Base-by-base conservation (phyloP, 2,888 invertebrate species). In the Drosophila incognita region DNA sequence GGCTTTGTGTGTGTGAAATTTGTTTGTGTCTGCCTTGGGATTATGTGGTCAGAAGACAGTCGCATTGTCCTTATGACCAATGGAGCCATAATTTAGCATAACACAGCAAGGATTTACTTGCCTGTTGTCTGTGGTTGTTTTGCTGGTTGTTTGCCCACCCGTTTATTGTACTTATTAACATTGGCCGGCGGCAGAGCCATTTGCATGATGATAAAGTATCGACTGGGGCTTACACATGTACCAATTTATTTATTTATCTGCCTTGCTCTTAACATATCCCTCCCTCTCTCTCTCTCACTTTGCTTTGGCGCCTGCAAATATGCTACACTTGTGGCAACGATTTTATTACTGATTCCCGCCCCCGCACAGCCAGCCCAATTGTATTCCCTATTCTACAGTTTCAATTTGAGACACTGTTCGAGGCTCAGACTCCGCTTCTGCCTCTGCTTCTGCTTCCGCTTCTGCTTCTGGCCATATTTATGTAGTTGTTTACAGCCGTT, bases 121-220 rank as follows among this genome's bases (percentile, higher is more conserved):
- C 61, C 57, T 68, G 58, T 40, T 42, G 31, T 38, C 10, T 54
- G 31, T 48, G 27, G 11, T 51, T 51, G 36, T 57, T 59, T 36
- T 36, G 48, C 51, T 53, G 65, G 69, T 62, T 84, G 72, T 61
- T 76, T 68, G 56, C 66, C 53, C 49, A 57, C 59, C 58, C 76
- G 51, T 74, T 85, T 64, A 73, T 76, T 69, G 64, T 82, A 66
- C 82, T 73, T 87, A 82, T 75, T 84, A 81, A 66, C 59, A 67
- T 66, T 53, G 64, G 59, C 69, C 69, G 36, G 46, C 72, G 58
- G 59, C 66, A 54, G 40, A 31, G 48, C 71, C 74, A 89, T 88
- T 82, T 80, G 72, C 86, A 83, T 85, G 81, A 88, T 88, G 82
- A 84, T 89, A 76, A 80, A 90, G 89, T 85, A 88, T 79, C 89